These are phyloP conservation scores for Dendrocopos noguchii DNA, from an alignment of 2,113 vertebrate species.

Conservation along the genomic window DNA sequence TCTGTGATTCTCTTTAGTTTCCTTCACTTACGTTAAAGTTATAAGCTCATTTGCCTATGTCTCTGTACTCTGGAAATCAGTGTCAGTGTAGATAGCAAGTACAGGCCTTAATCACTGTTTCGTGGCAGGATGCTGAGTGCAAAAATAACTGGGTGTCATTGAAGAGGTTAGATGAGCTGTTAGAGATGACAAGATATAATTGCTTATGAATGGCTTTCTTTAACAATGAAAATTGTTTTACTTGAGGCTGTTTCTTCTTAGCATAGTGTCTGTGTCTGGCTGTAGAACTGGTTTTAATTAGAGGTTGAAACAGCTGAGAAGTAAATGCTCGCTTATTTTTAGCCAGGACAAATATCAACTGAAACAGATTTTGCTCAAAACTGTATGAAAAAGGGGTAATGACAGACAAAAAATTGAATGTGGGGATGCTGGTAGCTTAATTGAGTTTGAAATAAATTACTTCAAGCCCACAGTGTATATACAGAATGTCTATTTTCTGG, in stretches of 20 bases:
- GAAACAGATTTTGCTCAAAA: constrained; percentile 7
- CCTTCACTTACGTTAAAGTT: constrained; percentile 50
- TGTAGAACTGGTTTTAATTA: constrained; percentile 63
- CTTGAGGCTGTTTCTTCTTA: constrained; percentile 45
- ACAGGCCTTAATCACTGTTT: constrained; percentile 63
- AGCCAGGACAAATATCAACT: constrained; percentile 34
- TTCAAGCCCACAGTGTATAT: not conserved
- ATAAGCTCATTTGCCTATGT: constrained; percentile 53
- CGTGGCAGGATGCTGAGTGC: constrained; percentile 59
- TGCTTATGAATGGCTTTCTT: constrained; percentile 61
- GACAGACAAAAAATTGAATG: constrained; percentile 42
- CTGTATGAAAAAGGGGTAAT: not conserved
- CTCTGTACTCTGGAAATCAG: constrained; percentile 50
- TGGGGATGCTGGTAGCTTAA: not conserved
- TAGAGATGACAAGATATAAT: constrained; percentile 79
- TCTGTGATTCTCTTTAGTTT: not conserved
- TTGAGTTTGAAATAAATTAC: not conserved
- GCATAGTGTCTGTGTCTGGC: constrained; percentile 11
- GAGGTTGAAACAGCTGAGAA: constrained; percentile 40
- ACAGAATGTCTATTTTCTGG: not conserved
- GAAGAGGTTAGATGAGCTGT: constrained; percentile 75
- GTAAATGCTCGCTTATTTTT: constrained; percentile 39
- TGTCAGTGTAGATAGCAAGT: constrained; percentile 31
- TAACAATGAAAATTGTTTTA: constrained; percentile 55
- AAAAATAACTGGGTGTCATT: constrained; percentile 77